phyloP scores from a whole-genome alignment of 2,888 invertebrate species.

The Drosophila fungiperda region DNA sequence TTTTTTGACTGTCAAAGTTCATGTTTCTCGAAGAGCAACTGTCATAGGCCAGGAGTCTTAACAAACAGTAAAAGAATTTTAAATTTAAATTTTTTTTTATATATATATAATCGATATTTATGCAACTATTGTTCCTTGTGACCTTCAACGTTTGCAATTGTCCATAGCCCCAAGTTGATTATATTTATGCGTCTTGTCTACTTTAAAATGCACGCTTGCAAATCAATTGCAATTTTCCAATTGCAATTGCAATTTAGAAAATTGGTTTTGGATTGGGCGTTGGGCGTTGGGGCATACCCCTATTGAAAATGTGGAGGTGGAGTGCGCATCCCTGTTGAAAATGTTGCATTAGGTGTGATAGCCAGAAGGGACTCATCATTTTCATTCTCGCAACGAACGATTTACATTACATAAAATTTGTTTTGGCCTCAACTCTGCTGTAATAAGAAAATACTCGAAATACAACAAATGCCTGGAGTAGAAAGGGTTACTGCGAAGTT shows the following conservation, averaged over 20 bases:
- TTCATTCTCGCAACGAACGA: slow-evolving; percentile 32
- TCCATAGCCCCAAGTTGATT: slow-evolving; percentile 9
- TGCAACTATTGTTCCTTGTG: neutral
- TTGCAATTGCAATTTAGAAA: slow-evolving; percentile 73
- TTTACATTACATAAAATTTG: slow-evolving; percentile 60
- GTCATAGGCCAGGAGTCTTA: neutral
- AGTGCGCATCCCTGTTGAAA: neutral
- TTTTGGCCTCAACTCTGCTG: slow-evolving; percentile 18
- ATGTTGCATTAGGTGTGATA: slow-evolving; percentile 27
- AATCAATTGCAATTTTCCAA: slow-evolving; percentile 60
- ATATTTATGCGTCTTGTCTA: slow-evolving; percentile 22
- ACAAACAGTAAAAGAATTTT: neutral
- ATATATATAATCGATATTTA: neutral
- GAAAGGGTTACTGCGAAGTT: neutral
- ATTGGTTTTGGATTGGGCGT: slow-evolving; percentile 54
- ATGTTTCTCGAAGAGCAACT: neutral
- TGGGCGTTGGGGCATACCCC: neutral
- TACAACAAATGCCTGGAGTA: neutral
- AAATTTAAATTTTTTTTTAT: no score
- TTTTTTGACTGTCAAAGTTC: neutral
- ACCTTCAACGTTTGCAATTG: neutral
- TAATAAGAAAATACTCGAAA: slow-evolving; percentile 23
- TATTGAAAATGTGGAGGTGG: slow-evolving; percentile 1
- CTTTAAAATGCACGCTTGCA: slow-evolving; percentile 40
- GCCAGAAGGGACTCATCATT: slow-evolving; percentile 46